A percentile compares a stretch with the other conserved stretches of the same genome.
These are phyloP conservation scores for Sarcophaga peregrina DNA, from an alignment of 1,140 invertebrate genomes.

Conservation along the genomic window DNA sequence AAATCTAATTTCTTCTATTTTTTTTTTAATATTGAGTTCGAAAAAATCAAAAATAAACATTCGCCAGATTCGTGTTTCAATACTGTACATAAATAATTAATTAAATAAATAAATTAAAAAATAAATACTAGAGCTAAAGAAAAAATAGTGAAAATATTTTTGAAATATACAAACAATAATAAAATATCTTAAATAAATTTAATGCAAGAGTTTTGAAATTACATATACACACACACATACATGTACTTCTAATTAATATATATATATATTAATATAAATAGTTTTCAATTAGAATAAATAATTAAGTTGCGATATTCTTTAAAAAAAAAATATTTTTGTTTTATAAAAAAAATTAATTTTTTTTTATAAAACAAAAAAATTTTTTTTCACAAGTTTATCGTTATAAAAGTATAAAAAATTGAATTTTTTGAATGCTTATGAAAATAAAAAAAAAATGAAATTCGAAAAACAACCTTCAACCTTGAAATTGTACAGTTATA, in stretches of 20 bases:
- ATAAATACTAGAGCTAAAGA: neutral
- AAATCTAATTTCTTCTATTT: no score
- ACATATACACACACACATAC: neutral
- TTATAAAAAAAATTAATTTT: no score
- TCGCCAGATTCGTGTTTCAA: neutral
- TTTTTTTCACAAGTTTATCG: no score
- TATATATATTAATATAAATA: neutral
- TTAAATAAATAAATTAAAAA: no score
- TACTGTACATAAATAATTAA: neutral
- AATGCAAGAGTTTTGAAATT: no score
- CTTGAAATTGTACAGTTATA: neutral
- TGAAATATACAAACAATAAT: neutral
- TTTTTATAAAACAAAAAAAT: no score
- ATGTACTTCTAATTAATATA: neutral
- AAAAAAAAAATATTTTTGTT: no score
- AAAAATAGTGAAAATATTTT: neutral
- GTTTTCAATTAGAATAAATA: neutral
- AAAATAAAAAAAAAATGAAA: neutral
- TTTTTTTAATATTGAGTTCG: no score
- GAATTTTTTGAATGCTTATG: neutral
- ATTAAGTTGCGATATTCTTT: no score
- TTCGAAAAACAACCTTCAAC: no score
- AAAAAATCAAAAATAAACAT: no score
- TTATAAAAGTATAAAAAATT: neutral
- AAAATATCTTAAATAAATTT: no score